These are phyloP conservation scores for Eupsilia transversa DNA, from an alignment of 2,888 invertebrate genomes.

Conservation along the genomic window DNA sequence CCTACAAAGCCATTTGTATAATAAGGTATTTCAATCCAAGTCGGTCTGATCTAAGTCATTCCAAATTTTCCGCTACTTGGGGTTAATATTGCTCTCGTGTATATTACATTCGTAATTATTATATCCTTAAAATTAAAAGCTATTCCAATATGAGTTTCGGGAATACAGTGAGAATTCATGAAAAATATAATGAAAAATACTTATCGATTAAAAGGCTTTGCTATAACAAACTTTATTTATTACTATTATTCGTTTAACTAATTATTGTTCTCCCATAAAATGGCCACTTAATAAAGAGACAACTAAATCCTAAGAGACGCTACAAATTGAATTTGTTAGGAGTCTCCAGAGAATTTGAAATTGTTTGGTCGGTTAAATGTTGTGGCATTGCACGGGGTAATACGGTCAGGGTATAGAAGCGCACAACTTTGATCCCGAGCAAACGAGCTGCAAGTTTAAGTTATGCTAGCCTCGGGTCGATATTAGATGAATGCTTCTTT, in stretches of 20 bases:
- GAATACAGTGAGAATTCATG: neutral
- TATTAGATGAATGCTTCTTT: neutral
- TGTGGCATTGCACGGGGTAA: neutral
- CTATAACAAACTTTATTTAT: neutral
- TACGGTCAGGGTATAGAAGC: neutral
- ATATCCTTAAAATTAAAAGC: neutral
- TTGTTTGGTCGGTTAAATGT: neutral
- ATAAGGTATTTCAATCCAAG: neutral
- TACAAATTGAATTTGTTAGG: constrained; percentile 7
- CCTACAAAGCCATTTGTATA: neutral
- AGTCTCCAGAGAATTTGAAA: constrained; percentile 2
- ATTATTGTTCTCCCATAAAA: neutral
- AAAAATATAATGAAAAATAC: neutral
- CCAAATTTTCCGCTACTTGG: neutral
- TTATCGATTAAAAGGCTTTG: neutral
- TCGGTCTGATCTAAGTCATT: neutral
- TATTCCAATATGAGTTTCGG: neutral
- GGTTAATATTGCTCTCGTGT: neutral
- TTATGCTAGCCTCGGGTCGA: neutral
- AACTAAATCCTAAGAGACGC: neutral
- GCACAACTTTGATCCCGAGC: neutral
- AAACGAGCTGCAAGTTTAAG: neutral
- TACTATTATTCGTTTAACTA: neutral
- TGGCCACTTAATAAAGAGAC: neutral
- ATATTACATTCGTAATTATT: neutral